phyloP scores from a whole-genome alignment of 2,888 invertebrate species.

The Orthonychiurus folsomi region DNA sequence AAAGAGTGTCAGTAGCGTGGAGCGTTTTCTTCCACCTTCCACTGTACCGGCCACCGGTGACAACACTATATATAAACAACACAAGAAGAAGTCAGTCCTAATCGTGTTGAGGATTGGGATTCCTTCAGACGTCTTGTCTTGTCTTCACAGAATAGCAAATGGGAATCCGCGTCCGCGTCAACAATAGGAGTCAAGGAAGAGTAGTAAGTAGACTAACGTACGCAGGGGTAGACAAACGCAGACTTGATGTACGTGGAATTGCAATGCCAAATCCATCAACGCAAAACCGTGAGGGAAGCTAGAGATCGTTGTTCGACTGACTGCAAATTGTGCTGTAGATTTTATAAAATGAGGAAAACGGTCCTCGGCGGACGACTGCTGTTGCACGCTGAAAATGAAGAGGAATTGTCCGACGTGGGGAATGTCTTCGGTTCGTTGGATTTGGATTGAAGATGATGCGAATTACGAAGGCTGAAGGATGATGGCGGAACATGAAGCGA shows the following conservation, averaged over 20 bases:
- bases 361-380: not conserved
- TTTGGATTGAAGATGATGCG: not conserved
- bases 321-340: not conserved
- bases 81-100: too few species aligned
- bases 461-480: not conserved
- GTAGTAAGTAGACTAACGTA: not conserved
- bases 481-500: not conserved
- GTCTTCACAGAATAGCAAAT: too few species aligned
- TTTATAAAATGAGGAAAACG: not conserved
- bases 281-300: too few species aligned
- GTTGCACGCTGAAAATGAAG: not conserved
- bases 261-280: not conserved
- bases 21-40: too few species aligned
- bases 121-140: too few species aligned
- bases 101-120: too few species aligned
- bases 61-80: not conserved
- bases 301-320: not conserved
- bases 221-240: too few species aligned
- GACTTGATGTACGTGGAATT: too few species aligned
- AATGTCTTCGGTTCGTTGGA: not conserved
- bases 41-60: too few species aligned
- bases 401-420: not conserved
- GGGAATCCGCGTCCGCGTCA: too few species aligned
- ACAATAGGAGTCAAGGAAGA: too few species aligned
- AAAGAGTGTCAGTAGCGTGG: not conserved